Conservation (phyloP, 1,140 invertebrate species). For the Leptoteleia sp. region DNA sequence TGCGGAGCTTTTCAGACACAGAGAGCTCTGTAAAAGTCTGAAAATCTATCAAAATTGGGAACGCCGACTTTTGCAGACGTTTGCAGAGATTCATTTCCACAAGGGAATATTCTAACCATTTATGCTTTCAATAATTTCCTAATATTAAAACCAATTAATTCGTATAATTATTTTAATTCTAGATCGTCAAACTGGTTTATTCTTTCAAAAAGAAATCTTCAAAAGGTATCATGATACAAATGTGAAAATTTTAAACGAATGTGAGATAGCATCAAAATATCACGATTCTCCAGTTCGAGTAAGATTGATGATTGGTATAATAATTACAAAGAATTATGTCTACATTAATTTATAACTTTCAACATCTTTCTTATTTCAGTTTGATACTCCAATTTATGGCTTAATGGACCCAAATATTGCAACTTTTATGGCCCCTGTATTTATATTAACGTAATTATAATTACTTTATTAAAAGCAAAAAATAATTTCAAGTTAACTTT, state of each 20-base stretch:
- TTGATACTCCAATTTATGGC: conserved; percentile 88
- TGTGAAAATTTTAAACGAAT: conserved; percentile 82
- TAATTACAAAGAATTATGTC: too few relatives aligned
- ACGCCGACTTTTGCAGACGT: too few relatives aligned
- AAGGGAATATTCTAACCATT: too few relatives aligned
- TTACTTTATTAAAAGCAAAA: not conserved
- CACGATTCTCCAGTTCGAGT: conserved; percentile 82
- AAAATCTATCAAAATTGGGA: too few relatives aligned
- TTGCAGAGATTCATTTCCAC: too few relatives aligned
- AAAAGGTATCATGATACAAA: conserved; percentile 84
- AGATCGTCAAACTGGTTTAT: conserved; percentile 30
- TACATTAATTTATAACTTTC: conserved; percentile 12
- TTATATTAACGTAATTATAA: conserved; percentile 85
- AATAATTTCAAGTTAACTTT: conserved; percentile 8
- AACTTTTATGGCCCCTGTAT: conserved; percentile 89
- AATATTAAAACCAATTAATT: too few relatives aligned
- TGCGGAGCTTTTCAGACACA: too few relatives aligned
- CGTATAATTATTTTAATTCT: conserved; percentile 4
- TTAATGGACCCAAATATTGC: conserved; percentile 84
- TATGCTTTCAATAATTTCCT: too few relatives aligned
- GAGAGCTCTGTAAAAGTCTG: too few relatives aligned
- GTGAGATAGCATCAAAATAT: conserved; percentile 82
- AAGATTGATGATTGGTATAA: conserved; percentile 19
- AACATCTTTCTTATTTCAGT: conserved; percentile 75
- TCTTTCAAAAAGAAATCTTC: conserved; percentile 67